Base-by-base conservation (phyloP, 2,888 invertebrate species). In the Opisthograptis luteolata region DNA sequence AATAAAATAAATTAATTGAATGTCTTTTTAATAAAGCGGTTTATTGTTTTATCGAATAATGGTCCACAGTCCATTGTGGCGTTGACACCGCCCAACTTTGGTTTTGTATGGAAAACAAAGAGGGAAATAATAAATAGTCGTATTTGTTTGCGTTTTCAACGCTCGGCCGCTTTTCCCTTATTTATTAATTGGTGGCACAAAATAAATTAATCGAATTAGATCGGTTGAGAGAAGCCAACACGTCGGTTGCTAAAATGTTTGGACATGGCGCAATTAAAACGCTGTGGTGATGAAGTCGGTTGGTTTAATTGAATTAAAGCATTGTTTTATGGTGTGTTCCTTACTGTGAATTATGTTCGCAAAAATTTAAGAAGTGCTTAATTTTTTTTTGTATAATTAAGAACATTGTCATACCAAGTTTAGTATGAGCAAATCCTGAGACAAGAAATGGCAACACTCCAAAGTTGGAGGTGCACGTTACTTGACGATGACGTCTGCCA, bases 1-100 rank as follows among this genome's bases (percentile, higher is more conserved):
- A 87, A 87, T 87, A 82, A 88, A 85, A 89, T 88, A 87, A 87
- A 87, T 87, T 84, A 84, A 75, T 84, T 84, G 85, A 88, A 89
- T 87, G 87, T 89, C 89, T 89, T 88, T 88, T 89, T 89, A 90
- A 90, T 90, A 90, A 85, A 86, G 84, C 73, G 75, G 73, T 47
- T 76, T 80, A 88, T 90, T 90, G 90, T 90, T 90, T 90, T 89
- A 88, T 76, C 75, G 72, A 54, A 87, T 85, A 89, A 89, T 86
- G 81, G 87, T 34, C 48, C 65, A 62, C 17, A 49, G 70, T 57
- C 76, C 68, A 79, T 87, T 87, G 87, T 87, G 69, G 48, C 48
- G 34, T 58, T 56, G 73, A 76, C 79, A 72, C 84, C 87, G 87
- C 88, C 88, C 87, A 71, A 73, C 60, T 60, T 79, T 67, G 74